Base-by-base conservation (phyloP, 2,797 vertebrate genomes). In the Pterois miles region DNA sequence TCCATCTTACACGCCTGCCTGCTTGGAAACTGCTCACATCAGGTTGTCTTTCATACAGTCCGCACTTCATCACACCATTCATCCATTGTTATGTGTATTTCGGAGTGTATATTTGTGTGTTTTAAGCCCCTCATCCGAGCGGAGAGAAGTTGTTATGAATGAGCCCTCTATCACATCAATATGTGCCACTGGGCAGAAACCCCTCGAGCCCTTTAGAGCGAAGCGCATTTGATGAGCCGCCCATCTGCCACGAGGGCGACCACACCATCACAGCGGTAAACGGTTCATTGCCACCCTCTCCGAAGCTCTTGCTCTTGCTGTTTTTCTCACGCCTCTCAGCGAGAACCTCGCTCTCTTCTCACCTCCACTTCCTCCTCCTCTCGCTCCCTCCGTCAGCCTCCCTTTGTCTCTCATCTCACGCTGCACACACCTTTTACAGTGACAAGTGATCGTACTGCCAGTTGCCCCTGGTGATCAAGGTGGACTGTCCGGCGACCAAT, bases 391-490 rank as follows among this genome's bases (percentile, higher is more conserved):
- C 16, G 40, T 60, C 48, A 23, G 31, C 60, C 70, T 66, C 54
- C 53, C 20, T 74, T 60, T 65, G 52, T 74, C 63, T 85, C 65
- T 78, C 75, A 52, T 64, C 73, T 78, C 73, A 33, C 14, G 16
- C 14, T 43, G 34, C 12, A 1, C 65, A 72, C 78, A 76, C 80
- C 65, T 83, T 82, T 74, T 66, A 71, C 71, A 33, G 52, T 48
- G 78, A 83, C 78, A 74, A 81, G 81, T 22, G 50, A 78, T 86
- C 80, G 50, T 20, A 34, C 20, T 20, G 70, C 43, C 20, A 1
- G 73, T 84, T 85, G 68, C 74, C 84, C 77, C 67, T 71, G 71
- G 83, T 46, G 71, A 87, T 77, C 46, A 54, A 68, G n/a, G 67
- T 70, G 63, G 78, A 83, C 54, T 14, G 29, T 75, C 68, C 4